Percentiles rank a stretch among this genome's conserved stretches.
phyloP scores from a whole-genome alignment of 1,140 invertebrate genomes.

The Drosophila bocqueti region DNA sequence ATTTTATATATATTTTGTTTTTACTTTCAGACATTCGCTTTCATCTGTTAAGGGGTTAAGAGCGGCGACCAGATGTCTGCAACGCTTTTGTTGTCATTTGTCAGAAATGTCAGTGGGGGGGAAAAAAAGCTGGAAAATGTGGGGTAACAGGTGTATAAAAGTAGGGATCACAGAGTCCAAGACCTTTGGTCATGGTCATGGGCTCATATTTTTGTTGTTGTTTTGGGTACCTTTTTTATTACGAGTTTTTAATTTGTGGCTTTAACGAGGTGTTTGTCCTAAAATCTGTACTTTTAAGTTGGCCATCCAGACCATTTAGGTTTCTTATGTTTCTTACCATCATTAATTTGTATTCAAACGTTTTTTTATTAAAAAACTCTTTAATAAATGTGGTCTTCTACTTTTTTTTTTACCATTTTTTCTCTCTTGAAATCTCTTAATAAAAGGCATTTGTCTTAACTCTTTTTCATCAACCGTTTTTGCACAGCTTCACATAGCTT shows the following conservation, averaged over 20 bases:
- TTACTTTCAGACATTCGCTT: slow-evolving; percentile 52
- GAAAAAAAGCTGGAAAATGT: not conserved
- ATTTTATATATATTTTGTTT: slow-evolving; percentile 11
- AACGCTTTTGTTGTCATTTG: slow-evolving; percentile 59
- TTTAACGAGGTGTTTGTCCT: not conserved
- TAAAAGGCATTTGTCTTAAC: slow-evolving; percentile 33
- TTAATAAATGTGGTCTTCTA: not conserved
- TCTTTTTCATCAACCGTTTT: slow-evolving; percentile 16
- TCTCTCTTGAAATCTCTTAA: not conserved
- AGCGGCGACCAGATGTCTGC: slow-evolving; percentile 49
- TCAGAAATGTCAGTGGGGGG: slow-evolving; percentile 43
- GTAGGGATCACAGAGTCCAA: slow-evolving; percentile 12
- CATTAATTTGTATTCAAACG: not conserved
- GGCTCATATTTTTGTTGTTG: not conserved
- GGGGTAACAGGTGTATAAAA: slow-evolving; percentile 5
- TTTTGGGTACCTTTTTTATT: not conserved
- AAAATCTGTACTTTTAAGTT: not conserved
- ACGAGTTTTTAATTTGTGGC: slow-evolving; percentile 33
- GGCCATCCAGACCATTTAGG: not conserved
- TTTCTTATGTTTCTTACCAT: not conserved
- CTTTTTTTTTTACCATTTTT: not conserved
- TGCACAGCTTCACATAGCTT: not conserved
- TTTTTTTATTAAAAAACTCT: not conserved
- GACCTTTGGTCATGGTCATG: slow-evolving; percentile 32
- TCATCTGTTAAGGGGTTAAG: slow-evolving; percentile 38